phyloP scores from a whole-genome alignment of 2,113 vertebrate genomes.

The Nannospalax galili region DNA sequence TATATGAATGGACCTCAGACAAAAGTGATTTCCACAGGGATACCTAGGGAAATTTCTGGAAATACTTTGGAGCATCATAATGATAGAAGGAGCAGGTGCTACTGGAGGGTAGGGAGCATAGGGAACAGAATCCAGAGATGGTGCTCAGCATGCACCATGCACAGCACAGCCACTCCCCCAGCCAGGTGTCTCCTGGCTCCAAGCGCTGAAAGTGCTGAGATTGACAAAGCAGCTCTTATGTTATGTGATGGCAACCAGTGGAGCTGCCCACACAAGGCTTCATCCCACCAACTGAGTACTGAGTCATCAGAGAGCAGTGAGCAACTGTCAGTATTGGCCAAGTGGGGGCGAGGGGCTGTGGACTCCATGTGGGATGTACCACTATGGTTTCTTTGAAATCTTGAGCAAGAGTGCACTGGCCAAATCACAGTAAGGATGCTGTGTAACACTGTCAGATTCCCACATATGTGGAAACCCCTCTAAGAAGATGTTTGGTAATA shows the following conservation, averaged over 20 bases:
- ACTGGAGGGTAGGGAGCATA: not conserved
- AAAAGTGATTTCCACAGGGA: not conserved
- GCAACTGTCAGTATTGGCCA: accelerated
- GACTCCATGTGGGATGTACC: too few species aligned
- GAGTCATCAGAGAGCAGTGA: not conserved
- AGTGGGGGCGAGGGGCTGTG: too few species aligned
- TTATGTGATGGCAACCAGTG: not conserved
- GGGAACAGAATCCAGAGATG: too few species aligned
- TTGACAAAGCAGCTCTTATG: not conserved
- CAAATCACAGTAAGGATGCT: not conserved
- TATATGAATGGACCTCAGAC: not conserved
- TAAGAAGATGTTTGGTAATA: not conserved
- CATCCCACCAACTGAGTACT: not conserved
- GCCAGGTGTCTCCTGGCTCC: accelerated
- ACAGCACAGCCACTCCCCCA: too few species aligned
- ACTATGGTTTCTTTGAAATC: not conserved
- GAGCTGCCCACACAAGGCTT: not conserved
- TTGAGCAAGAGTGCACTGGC: not conserved
- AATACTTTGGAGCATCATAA: not conserved
- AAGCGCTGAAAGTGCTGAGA: accelerated
- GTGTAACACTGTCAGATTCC: not conserved
- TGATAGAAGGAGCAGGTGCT: accelerated
- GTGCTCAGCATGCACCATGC: too few species aligned
- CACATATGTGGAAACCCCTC: not conserved
- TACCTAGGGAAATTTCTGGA: not conserved